Evolutionary conservation across 2,888 invertebrate genomes (phyloP).

Genomic region (Eremobia ochroleuca): DNA sequence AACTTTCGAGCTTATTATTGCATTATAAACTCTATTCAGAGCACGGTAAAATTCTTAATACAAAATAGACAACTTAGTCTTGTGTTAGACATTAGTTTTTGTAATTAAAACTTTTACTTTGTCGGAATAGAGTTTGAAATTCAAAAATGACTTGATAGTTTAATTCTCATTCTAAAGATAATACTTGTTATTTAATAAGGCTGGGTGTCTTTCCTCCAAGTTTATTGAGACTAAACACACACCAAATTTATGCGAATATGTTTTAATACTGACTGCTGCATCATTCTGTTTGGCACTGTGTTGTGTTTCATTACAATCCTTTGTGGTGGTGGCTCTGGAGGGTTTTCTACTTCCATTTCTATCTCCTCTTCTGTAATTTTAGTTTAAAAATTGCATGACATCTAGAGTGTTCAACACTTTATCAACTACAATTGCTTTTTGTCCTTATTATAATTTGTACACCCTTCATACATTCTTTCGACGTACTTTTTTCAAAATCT

Average conservation of each 20-base stretch:
- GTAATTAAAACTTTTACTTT: too few relatives aligned
- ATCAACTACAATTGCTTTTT: neutral
- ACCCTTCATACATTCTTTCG: neutral
- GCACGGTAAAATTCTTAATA: too few relatives aligned
- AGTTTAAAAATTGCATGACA: constrained; percentile 39
- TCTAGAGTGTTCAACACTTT: neutral
- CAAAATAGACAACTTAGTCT: too few relatives aligned
- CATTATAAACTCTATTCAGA: too few relatives aligned
- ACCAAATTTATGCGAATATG: neutral
- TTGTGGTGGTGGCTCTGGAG: constrained; percentile 92
- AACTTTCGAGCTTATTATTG: too few relatives aligned
- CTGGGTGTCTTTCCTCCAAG: constrained; percentile 9
- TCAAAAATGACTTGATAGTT: too few relatives aligned
- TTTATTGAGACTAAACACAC: constrained; percentile 28
- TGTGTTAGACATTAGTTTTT: too few relatives aligned
- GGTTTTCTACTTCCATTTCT: constrained; percentile 92
- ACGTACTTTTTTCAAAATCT: too few relatives aligned
- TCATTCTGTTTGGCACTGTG: constrained; percentile 93
- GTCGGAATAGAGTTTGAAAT: too few relatives aligned
- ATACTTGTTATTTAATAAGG: too few relatives aligned
- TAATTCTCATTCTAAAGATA: too few relatives aligned
- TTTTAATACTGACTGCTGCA: constrained; percentile 93
- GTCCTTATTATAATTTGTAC: neutral
- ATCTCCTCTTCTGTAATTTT: constrained; percentile 89
- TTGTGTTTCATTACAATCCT: constrained; percentile 94